Evolutionary conservation across 2,797 vertebrate species (phyloP).

Genomic region (Poeciliopsis turneri): DNA sequence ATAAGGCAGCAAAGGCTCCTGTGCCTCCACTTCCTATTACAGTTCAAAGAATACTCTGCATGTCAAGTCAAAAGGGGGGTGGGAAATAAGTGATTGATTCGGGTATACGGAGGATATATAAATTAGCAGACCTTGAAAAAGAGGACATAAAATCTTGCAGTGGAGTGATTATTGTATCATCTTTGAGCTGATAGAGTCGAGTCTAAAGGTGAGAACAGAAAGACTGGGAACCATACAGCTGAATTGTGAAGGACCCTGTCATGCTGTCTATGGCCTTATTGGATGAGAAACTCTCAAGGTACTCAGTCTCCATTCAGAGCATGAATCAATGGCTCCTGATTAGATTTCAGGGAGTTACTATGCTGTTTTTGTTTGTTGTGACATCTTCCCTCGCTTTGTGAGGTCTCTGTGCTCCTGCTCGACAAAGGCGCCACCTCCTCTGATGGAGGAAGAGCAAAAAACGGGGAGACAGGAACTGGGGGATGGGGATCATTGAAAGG

Average conservation of each 20-base stretch:
- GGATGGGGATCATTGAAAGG: conserved; percentile 61
- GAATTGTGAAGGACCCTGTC: conserved; percentile 67
- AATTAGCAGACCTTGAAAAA: conserved; percentile 57
- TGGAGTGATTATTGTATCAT: conserved; percentile 68
- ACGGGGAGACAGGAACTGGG: conserved; percentile 65
- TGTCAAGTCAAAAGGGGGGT: conserved; percentile 19
- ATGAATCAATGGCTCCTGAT: conserved; percentile 80
- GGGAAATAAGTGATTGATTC: conserved; percentile 48
- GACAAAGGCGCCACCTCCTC: conserved; percentile 76
- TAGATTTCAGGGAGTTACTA: conserved; percentile 78
- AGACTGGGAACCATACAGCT: conserved; percentile 58
- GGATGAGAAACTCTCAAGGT: conserved; percentile 76
- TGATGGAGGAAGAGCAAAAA: conserved; percentile 61
- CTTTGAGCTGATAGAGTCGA: conserved; percentile 59
- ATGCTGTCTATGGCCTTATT: conserved; percentile 69
- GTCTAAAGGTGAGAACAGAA: conserved; percentile 70
- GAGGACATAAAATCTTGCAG: conserved; percentile 51
- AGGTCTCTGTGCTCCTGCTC: conserved; percentile 71
- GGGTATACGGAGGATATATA: conserved; percentile 47
- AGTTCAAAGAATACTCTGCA: conserved; percentile 39
- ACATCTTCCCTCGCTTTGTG: conserved; percentile 78
- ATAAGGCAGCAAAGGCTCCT: conserved; percentile 38
- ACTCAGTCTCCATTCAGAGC: conserved; percentile 78
- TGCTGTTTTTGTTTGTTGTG: conserved; percentile 82
- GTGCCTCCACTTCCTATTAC: conserved; percentile 39